Base-by-base conservation (phyloP, 1,140 invertebrate genomes). In the Littorina saxatilis region DNA sequence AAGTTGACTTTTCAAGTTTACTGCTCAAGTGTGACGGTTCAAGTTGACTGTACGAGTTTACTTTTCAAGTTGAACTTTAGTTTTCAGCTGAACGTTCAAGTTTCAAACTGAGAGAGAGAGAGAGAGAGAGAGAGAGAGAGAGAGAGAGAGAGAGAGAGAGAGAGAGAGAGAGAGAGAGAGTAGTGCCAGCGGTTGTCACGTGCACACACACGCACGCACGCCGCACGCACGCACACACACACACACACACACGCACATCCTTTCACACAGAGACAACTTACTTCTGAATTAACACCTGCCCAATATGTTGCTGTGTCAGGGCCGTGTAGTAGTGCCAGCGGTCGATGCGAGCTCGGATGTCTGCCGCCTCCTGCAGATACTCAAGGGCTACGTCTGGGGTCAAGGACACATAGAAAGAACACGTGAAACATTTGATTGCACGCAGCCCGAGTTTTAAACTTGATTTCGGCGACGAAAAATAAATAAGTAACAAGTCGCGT, bases 251-350 rank as follows among this genome's bases (percentile, higher is more conserved):
- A 47, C 43, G 17, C 43, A 47, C 43, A 47, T 17, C 43, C 43
- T 17, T 47, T 1, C 7, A 23, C n/a, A 7, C 55, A n/a, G 23
- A n/a, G 17, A 2, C 2, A 47, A 52, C 80, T 52, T 61, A 81
- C 80, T 32, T 70, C 52, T 61, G 52, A 20, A 81, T 20, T 23
- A 43, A 50, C 29, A 82, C 74, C 52, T 72, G 63, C 32, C 81
- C 81, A 37, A 82, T 20, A 50, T 82, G 74, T 47, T 63, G 75
- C 37, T 50, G 72, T 7, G 80, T 82, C 23, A 82, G 39, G 20
- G 73, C 81, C 15, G 81, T 82, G 75, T 82, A 35, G 68, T 70
- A 82, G 23, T 82, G 40, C 63, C 39, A 29, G n/a, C 75, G 29
- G 17, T 35, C 66, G 13, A 29, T n/a, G 4, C 72, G 70, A 13